A percentile compares a stretch with the other conserved stretches of the same genome.
Conservation (phyloP, 1,140 invertebrate genomes). For the Heterodera carotae region DNA sequence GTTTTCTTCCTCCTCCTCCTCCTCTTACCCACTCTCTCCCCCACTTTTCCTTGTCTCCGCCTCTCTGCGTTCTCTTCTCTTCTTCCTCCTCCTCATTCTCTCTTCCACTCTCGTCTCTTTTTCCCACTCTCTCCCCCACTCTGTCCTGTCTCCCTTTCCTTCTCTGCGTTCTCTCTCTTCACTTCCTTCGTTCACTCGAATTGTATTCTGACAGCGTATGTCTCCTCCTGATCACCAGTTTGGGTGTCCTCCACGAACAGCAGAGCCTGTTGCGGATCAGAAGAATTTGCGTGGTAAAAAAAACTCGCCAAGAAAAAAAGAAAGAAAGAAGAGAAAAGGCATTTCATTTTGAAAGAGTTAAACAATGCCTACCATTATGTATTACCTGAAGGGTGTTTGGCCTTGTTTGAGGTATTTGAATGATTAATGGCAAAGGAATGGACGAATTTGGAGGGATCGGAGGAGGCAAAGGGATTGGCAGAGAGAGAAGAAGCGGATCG, state of each 20-base stretch:
- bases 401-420: background rate
- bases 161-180: constrained; percentile 2
- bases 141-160: background rate
- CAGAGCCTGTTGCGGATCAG: constrained; percentile 26
- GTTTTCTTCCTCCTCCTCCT: too few species aligned
- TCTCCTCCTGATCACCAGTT: constrained; percentile 49
- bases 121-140: too few species aligned
- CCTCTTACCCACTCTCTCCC: too few species aligned
- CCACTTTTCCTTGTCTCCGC: too few species aligned
- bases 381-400: background rate
- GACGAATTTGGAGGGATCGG: constrained; percentile 10
- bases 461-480: constrained; percentile 31
- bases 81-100: too few species aligned
- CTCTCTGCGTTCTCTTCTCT: too few species aligned
- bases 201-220: constrained; percentile 36
- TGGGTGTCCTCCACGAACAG: constrained; percentile 47
- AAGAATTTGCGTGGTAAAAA: background rate
- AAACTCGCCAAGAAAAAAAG: background rate
- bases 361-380: constrained; percentile 18
- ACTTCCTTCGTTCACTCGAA: constrained; percentile 16
- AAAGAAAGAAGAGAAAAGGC: constrained; percentile 41
- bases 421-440: background rate
- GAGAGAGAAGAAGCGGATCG: constrained; percentile 36
- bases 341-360: background rate
- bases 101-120: too few species aligned